Percentiles rank a stretch among this genome's conserved stretches.
Conservation (phyloP, 2,113 vertebrate genomes). For the Chauna torquata region DNA sequence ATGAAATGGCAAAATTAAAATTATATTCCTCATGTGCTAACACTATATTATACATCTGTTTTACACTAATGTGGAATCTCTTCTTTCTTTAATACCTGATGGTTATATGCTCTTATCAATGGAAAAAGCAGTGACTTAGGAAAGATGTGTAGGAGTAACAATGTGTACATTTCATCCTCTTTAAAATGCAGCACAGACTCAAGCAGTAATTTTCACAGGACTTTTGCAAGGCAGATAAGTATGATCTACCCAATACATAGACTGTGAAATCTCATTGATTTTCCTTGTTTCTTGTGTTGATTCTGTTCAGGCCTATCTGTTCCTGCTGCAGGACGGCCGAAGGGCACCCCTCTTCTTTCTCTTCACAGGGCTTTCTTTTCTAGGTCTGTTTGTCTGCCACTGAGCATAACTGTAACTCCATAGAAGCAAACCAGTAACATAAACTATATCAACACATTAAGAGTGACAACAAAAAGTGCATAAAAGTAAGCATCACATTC, state of each 20-base stretch:
- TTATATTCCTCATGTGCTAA: conserved; percentile 46
- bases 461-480: neutral
- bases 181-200: neutral
- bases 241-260: neutral
- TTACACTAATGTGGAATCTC: conserved; percentile 23
- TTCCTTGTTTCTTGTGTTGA: neutral
- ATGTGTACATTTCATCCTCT: neutral
- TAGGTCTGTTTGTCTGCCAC: neutral
- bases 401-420: neutral
- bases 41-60: conserved; percentile 62
- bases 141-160: neutral
- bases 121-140: neutral
- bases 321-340: neutral
- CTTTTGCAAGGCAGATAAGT: neutral
- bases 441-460: neutral
- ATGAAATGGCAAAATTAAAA: conserved; percentile 60
- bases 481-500: neutral
- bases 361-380: neutral
- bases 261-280: neutral
- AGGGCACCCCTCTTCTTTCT: neutral
- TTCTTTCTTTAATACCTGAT: conserved; percentile 2
- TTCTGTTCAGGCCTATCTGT: neutral
- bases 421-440: neutral
- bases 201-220: neutral
- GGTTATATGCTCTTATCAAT: neutral